A percentile compares a stretch with the other conserved stretches of the same genome.
These are phyloP conservation scores for Drosophila sucinea DNA, from an alignment of 1,140 invertebrate genomes.

Conservation along the genomic window DNA sequence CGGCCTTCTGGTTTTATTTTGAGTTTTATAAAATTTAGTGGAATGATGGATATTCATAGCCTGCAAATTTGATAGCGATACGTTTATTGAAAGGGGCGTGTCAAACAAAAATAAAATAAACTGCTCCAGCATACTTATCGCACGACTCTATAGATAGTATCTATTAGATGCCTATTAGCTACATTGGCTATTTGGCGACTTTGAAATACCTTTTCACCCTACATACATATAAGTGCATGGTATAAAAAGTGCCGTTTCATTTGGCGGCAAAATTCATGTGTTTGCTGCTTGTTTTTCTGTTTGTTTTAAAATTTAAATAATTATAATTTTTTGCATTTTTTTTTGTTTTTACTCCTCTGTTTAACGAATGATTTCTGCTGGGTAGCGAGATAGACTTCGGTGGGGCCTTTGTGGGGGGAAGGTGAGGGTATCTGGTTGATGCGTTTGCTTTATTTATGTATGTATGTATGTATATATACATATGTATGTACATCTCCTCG, in stretches of 20 bases:
- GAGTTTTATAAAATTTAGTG: too few relatives aligned
- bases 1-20: too few relatives aligned
- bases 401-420: not conserved
- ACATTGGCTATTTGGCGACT: too few relatives aligned
- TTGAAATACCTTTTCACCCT: too few relatives aligned
- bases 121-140: too few relatives aligned
- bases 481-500: constrained; percentile 28
- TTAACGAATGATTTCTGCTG: constrained; percentile 73
- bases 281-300: constrained; percentile 69
- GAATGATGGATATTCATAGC: too few relatives aligned
- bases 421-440: not conserved
- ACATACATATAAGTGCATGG: not conserved
- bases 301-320: constrained; percentile 74
- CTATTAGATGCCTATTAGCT: too few relatives aligned
- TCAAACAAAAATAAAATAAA: too few relatives aligned
- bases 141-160: too few relatives aligned
- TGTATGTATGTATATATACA: not conserved
- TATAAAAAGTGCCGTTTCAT: constrained; percentile 29
- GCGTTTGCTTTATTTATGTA: not conserved
- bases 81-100: too few relatives aligned
- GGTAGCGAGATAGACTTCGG: constrained; percentile 18
- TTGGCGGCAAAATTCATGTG: constrained; percentile 58
- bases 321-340: constrained; percentile 37
- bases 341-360: constrained; percentile 32
- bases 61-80: too few relatives aligned